Conservation (phyloP, 2,888 invertebrate species). For the Ichneumoninae sp. region DNA sequence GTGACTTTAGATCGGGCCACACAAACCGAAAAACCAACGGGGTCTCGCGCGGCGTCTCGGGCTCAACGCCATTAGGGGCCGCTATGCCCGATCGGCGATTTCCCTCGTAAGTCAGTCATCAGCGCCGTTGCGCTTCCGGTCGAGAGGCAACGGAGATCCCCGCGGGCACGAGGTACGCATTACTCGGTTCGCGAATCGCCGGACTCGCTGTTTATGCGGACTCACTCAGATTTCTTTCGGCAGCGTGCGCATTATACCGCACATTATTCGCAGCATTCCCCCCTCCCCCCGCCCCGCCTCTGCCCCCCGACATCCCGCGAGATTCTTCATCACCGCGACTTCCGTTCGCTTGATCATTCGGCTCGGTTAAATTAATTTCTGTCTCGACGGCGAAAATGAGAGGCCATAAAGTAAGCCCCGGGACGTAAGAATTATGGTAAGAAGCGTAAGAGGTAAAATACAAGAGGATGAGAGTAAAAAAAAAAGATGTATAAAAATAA, state of each 20-base stretch:
- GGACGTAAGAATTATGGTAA: conserved; percentile 1
- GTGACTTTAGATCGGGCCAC: conserved; percentile 66
- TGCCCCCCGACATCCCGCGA: conserved; percentile 12
- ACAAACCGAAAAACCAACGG: conserved; percentile 50
- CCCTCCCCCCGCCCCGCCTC: too few species aligned
- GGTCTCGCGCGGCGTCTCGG: background rate
- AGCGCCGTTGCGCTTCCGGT: background rate
- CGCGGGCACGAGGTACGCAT: background rate
- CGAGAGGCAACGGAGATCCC: background rate
- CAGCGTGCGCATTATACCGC: background rate
- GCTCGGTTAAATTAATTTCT: conserved; percentile 51
- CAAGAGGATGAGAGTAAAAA: conserved; percentile 3
- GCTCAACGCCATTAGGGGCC: conserved; percentile 1
- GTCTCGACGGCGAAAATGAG: conserved; percentile 44
- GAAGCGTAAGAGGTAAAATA: background rate
- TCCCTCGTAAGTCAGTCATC: conserved; percentile 40
- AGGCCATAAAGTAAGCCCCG: conserved; percentile 39
- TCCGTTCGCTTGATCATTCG: conserved; percentile 52
- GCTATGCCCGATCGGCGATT: conserved; percentile 17
- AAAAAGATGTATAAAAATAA: conserved; percentile 2
- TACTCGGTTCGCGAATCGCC: conserved; percentile 2
- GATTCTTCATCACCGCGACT: conserved; percentile 36
- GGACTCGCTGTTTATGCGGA: conserved; percentile 22
- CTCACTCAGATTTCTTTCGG: conserved; percentile 30
- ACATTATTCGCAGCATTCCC: conserved; percentile 16